A percentile compares a stretch with the other conserved stretches of the same genome.
These are phyloP conservation scores for Pangasius sanitwongsei DNA, from an alignment of 2,797 vertebrate species.

Conservation along the genomic window DNA sequence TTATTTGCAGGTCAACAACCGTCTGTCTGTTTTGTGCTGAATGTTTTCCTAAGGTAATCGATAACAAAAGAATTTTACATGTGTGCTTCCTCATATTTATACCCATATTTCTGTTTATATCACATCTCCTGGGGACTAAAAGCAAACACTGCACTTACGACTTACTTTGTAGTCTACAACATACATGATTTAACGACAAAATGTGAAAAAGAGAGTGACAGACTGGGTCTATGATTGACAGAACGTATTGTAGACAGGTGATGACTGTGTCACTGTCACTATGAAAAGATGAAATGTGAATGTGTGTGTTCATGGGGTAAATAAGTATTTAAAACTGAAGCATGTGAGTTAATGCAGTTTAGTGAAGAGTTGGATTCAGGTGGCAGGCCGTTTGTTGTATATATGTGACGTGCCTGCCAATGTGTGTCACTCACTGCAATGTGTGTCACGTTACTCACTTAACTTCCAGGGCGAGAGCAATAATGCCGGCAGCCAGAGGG, in stretches of 20 bases:
- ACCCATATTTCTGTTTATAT: background rate
- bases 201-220: background rate
- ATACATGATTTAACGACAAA: background rate
- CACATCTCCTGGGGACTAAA: background rate
- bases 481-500: conserved; percentile 92
- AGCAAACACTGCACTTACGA: background rate
- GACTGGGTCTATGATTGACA: background rate
- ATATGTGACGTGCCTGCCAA: background rate
- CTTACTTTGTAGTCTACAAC: background rate
- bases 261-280: background rate
- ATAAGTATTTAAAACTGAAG: background rate
- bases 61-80: background rate
- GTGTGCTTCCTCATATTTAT: background rate
- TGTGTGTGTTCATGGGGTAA: background rate
- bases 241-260: background rate
- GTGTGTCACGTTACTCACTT: conserved; percentile 65
- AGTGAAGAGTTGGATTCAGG: background rate
- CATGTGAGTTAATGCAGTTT: background rate
- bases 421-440: background rate
- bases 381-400: background rate
- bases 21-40: background rate
- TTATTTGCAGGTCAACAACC: background rate
- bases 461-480: conserved; percentile 89
- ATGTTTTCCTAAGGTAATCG: background rate
- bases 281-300: background rate